Evolutionary conservation across 1,140 invertebrate species (phyloP).

Genomic region (Scylla paramamosain): DNA sequence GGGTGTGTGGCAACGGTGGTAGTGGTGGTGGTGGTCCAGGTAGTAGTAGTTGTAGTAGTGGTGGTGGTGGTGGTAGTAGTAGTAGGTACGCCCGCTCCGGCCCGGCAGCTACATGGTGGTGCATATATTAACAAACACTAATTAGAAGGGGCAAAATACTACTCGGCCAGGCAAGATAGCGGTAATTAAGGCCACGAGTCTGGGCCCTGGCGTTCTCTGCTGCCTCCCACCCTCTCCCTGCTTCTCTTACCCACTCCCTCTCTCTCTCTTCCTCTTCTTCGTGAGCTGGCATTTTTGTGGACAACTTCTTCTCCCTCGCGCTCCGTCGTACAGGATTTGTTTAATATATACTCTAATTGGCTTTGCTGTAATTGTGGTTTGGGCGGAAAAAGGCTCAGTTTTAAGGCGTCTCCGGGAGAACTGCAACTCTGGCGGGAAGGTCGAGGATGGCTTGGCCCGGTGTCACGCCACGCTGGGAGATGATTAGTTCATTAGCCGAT

Average conservation of each 20-base stretch:
- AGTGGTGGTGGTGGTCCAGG: background rate
- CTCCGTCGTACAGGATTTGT: slow-evolving; percentile 58
- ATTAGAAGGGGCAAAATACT: slow-evolving; percentile 75
- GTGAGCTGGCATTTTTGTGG: slow-evolving; percentile 34
- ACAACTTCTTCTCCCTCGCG: slow-evolving; percentile 15
- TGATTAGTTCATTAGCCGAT: slow-evolving; percentile 66
- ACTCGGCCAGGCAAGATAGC: slow-evolving; percentile 71
- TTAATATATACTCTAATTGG: slow-evolving; percentile 72
- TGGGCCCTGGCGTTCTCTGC: background rate
- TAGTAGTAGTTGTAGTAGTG: slow-evolving; percentile 24
- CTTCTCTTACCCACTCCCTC: background rate
- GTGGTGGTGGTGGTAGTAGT: background rate
- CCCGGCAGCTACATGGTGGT: slow-evolving; percentile 62
- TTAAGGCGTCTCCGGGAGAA: slow-evolving; percentile 53
- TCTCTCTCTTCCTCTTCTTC: slow-evolving; percentile 61
- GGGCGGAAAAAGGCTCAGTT: slow-evolving; percentile 43
- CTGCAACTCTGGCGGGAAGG: slow-evolving; percentile 23
- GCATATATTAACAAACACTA: slow-evolving; percentile 76
- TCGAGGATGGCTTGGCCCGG: slow-evolving; percentile 34
- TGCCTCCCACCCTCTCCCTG: background rate
- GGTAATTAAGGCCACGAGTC: slow-evolving; percentile 64
- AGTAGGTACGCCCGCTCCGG: background rate
- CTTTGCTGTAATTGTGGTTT: slow-evolving; percentile 67
- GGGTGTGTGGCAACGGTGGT: background rate
- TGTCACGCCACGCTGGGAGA: slow-evolving; percentile 40